Percentiles rank a stretch among this genome's conserved stretches.
These are phyloP conservation scores for Chamaetylas fuelleborni DNA, from an alignment of 2,113 vertebrate species.

Conservation along the genomic window DNA sequence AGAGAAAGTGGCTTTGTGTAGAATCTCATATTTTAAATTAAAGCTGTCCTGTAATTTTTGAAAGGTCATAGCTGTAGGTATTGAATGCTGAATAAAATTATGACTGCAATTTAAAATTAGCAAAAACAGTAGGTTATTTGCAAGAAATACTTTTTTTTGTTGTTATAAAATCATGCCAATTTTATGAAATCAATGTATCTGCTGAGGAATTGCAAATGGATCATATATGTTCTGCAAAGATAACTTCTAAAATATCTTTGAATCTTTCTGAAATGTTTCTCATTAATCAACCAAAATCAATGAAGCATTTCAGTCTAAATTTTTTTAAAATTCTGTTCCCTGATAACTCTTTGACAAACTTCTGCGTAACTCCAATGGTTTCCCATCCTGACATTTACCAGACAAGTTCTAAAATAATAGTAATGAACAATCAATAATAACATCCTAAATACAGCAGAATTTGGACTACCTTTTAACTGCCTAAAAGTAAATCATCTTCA, in stretches of 20 bases:
- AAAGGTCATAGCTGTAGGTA: not conserved
- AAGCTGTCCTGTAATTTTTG: not conserved
- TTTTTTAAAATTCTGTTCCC: not conserved
- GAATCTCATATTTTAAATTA: not conserved
- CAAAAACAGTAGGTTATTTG: not conserved
- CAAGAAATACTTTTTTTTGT: not conserved
- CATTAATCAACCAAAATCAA: not conserved
- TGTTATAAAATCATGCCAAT: not conserved
- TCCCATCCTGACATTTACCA: not conserved
- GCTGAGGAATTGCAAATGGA: not conserved
- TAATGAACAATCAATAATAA: not conserved
- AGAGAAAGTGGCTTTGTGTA: not conserved
- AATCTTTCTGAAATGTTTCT: not conserved
- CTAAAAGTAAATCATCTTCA: not conserved
- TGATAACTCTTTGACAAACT: not conserved
- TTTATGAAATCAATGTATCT: not conserved
- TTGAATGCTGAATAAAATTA: not conserved
- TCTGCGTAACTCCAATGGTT: not conserved
- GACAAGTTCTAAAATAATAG: not conserved
- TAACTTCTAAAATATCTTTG: not conserved
- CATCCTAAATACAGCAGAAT: not conserved
- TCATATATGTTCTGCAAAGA: not conserved
- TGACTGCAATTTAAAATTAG: not conserved
- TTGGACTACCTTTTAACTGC: not conserved
- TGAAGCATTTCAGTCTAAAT: accelerated